phyloP scores from a whole-genome alignment of 2,797 vertebrate genomes.

The Chelon labrosus region DNA sequence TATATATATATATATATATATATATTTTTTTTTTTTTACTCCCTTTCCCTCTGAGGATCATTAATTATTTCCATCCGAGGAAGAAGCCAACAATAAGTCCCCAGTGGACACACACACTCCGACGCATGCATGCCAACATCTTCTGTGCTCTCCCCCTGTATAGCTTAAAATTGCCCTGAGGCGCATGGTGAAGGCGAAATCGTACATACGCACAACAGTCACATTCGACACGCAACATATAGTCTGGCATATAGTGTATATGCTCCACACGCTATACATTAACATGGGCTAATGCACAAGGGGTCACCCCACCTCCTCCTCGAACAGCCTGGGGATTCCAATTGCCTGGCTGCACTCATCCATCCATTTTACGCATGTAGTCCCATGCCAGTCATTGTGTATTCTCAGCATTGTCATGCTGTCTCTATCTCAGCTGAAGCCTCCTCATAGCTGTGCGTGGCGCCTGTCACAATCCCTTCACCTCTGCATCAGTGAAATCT shows the following conservation, averaged over 20 bases:
- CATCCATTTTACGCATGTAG: neutral
- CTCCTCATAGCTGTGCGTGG: conserved; percentile 30
- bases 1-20: too few species aligned
- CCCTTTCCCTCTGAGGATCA: conserved; percentile 6
- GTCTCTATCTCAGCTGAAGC: conserved; percentile 54
- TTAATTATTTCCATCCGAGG: conserved; percentile 34
- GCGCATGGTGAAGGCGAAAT: neutral
- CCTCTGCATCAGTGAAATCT: conserved; percentile 52
- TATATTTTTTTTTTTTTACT: too few species aligned
- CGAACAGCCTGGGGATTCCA: conserved; percentile 5
- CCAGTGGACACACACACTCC: conserved; percentile 8
- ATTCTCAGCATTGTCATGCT: conserved; percentile 25
- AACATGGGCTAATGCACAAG: conserved; percentile 38
- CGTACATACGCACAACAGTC: neutral
- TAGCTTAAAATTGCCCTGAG: conserved; percentile 37
- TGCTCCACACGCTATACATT: conserved; percentile 16
- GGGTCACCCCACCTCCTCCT: neutral
- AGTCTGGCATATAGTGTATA: too few species aligned
- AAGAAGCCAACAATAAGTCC: too few species aligned
- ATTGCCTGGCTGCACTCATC: conserved; percentile 28
- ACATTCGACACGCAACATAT: conserved; percentile 17
- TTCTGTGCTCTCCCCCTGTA: conserved; percentile 37
- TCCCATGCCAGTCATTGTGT: conserved; percentile 41
- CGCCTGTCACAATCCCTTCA: conserved; percentile 60
- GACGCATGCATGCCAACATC: conserved; percentile 19